phyloP scores from a whole-genome alignment of 92 coral and sea anemone genomes.

The Meandrina meandrites region DNA sequence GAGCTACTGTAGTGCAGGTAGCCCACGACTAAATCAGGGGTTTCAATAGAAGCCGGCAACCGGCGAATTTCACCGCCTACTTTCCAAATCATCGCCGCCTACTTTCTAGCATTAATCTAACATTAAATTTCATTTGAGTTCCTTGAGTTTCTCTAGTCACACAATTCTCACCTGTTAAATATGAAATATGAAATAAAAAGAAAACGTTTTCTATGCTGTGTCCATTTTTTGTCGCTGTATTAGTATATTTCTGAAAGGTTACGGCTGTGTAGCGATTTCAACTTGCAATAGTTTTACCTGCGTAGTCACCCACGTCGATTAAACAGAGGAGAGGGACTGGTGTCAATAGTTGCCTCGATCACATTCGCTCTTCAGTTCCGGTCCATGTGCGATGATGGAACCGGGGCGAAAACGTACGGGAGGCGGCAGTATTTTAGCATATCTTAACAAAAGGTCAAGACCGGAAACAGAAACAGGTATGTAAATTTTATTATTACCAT shows the following conservation, averaged over 20 bases:
- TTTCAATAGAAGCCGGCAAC: slow-evolving; percentile 31
- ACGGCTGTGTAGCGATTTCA: slow-evolving; percentile 39
- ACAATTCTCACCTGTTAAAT: slow-evolving; percentile 46
- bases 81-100: slow-evolving; percentile 32
- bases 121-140: slow-evolving; percentile 30
- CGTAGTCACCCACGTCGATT: slow-evolving; percentile 38
- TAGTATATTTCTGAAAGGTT: slow-evolving; percentile 44
- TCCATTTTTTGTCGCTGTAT: slow-evolving; percentile 56
- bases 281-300: slow-evolving; percentile 22
- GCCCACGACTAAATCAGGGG: no score
- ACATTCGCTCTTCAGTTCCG: slow-evolving; percentile 51
- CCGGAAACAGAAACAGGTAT: slow-evolving; percentile 36
- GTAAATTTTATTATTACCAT: slow-evolving; percentile 34
- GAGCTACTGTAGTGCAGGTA: no score
- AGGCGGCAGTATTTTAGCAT: slow-evolving; percentile 32
- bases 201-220: slow-evolving; percentile 46
- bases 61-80: slow-evolving; percentile 42
- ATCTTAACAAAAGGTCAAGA: slow-evolving; percentile 36
- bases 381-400: slow-evolving; percentile 38
- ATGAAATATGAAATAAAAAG: slow-evolving; percentile 50
- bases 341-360: slow-evolving; percentile 44
- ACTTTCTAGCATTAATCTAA: not conserved
- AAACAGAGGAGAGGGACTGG: slow-evolving; percentile 55
- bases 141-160: slow-evolving; percentile 33
- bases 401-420: not conserved